Evolutionary conservation across 2,888 invertebrate species (phyloP), one percentile per base, ranked within the genome.

Genomic region (Calameuta pallipes): DNA sequence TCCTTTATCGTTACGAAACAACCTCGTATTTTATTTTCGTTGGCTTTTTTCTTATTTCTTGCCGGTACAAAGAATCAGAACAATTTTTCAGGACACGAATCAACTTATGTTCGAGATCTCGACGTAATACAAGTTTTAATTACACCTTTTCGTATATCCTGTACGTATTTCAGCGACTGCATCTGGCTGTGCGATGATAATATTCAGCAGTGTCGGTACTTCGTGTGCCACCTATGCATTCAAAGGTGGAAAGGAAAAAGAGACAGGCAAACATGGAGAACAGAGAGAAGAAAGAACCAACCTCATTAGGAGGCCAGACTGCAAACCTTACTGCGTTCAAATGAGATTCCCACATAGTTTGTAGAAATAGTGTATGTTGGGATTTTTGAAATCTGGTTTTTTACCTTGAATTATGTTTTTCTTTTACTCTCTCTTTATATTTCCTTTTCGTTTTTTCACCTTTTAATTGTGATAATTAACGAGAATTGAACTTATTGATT

Each of bases 221-320:
- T 75, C 74, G 75, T 76, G 77, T 79, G 79, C 81, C 82, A 78
- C 80, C 84, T 82, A 79, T 79, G 82, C 84, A 85, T 87, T 88
- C 84, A 87, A 86, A 86, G 83, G 81, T 78, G 79, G 74, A 78
- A 77, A 77, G 82, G 78, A 79, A 68, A 74, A 80, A 77, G 69
- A 75, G 79, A 80, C 75, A 74, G 76, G 74, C 73, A 78, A 69
- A 35, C 69, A 81, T 79, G 79, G 75, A 69, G 79, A 82, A 83
- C 75, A 77, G 78, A 79, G 81, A 84, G 81, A 86, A 84, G 84
- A 85, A 87, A 87, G 86, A 87, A 83, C 83, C 85, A 83, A 81
- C 84, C 87, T 89, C 89, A 89, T 89, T 89, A 89, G 86, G 85
- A 86, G 83, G 83, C 83, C 83, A 85, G 86, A 86, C 86, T 85